A percentile compares a stretch with the other conserved stretches of the same genome.
These are phyloP conservation scores for Synergus umbraculus DNA, from an alignment of 2,888 invertebrate genomes.

Conservation along the genomic window DNA sequence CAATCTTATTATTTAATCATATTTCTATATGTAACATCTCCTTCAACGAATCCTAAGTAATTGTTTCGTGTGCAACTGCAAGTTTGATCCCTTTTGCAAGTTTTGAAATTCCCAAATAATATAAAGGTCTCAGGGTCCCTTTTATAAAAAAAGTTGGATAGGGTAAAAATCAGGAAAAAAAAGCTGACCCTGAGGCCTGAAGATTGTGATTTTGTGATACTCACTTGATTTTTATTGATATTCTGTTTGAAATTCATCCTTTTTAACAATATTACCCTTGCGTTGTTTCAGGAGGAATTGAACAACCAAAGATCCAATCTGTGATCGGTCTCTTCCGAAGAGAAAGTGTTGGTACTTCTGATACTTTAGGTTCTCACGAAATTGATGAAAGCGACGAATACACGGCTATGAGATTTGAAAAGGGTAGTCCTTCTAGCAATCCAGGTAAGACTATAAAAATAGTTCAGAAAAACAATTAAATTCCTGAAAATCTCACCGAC, in stretches of 20 bases:
- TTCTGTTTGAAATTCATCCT: neutral
- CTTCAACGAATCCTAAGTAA: neutral
- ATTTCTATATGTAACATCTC: neutral
- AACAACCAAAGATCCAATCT: constrained; percentile 91
- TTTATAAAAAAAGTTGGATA: neutral
- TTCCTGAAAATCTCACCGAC: too few species aligned
- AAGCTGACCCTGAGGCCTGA: neutral
- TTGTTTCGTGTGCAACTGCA: too few species aligned
- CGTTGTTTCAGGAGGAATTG: constrained; percentile 85
- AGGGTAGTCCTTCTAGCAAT: constrained; percentile 80
- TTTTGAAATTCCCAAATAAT: neutral
- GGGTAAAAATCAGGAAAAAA: too few species aligned
- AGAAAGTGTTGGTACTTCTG: constrained; percentile 87
- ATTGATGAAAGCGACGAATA: constrained; percentile 80
- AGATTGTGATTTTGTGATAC: neutral
- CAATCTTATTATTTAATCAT: neutral
- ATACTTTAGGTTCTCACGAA: constrained; percentile 81
- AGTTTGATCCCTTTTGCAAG: neutral
- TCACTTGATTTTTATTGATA: neutral
- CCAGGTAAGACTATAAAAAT: constrained; percentile 76
- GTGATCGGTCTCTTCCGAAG: constrained; percentile 93
- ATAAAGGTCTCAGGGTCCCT: neutral
- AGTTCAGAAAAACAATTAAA: neutral
- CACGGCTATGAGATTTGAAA: constrained; percentile 78
- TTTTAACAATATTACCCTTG: constrained; percentile 16